Evolutionary conservation across 2,113 vertebrate species (phyloP).

Genomic region (Macrotus californicus): DNA sequence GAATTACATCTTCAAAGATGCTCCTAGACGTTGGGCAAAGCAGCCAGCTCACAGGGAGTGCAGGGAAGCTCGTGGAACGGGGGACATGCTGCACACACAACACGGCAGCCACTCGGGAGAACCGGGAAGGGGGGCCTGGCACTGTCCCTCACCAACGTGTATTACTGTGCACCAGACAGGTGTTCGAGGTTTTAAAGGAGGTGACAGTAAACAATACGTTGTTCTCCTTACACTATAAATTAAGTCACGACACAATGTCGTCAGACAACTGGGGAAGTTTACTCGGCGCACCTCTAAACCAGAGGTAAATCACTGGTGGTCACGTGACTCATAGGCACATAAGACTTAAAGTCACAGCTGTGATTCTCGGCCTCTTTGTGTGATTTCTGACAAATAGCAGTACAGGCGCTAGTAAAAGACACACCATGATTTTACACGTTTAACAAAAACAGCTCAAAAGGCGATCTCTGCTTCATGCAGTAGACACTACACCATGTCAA

Average conservation of each 20-base stretch:
- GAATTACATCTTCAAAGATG: background rate
- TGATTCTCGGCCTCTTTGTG: background rate
- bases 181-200: background rate
- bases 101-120: rapidly evolving
- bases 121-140: background rate
- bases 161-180: background rate
- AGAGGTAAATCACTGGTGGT: background rate
- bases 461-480: background rate
- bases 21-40: background rate
- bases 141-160: background rate
- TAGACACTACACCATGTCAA: too few species aligned
- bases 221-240: background rate
- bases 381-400: background rate
- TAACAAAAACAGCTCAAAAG: background rate
- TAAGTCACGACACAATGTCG: too few species aligned
- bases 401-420: background rate
- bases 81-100: background rate
- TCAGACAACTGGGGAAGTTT: background rate
- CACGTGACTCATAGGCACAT: rapidly evolving
- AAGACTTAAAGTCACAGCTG: background rate
- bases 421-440: background rate
- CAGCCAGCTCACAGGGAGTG: background rate
- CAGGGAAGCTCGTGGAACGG: background rate
- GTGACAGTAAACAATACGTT: background rate
- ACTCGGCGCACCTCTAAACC: background rate